Evolutionary conservation across 2,888 invertebrate species (phyloP).

Genomic region (Pterobdella sp.): DNA sequence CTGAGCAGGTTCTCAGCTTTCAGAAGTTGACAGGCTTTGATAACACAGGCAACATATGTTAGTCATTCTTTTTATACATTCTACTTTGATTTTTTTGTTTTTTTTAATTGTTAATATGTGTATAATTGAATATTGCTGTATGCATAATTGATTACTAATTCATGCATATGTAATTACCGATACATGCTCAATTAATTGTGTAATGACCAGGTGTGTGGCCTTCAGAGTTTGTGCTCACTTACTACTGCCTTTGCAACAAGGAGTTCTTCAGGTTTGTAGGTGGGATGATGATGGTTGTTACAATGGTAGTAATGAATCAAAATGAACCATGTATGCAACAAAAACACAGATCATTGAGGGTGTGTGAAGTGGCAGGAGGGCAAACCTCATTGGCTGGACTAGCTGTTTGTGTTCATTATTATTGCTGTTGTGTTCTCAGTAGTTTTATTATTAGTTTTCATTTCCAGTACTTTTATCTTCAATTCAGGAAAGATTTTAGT

Average conservation of each 20-base stretch:
- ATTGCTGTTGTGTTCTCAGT: no score
- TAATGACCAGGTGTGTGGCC: background rate
- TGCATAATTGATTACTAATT: background rate
- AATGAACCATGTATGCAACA: no score
- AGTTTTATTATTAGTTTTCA: no score
- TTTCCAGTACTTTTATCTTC: no score
- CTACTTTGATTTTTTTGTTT: background rate
- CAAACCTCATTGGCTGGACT: background rate
- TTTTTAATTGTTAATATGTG: background rate
- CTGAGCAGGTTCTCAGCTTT: background rate
- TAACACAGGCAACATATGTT: background rate
- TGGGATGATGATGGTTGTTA: background rate
- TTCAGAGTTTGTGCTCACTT: background rate
- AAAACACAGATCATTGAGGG: background rate
- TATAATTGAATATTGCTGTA: background rate
- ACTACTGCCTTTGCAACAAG: constrained; percentile 1
- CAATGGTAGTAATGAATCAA: no score
- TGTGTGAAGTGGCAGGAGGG: background rate
- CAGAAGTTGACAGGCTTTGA: background rate
- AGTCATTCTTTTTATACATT: background rate
- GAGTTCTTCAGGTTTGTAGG: background rate
- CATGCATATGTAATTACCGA: background rate
- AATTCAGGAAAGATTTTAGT: no score
- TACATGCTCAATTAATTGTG: background rate
- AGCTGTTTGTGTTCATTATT: background rate